These are phyloP conservation scores for Nemotelus pantherinus DNA, from an alignment of 2,888 invertebrate species.

Conservation along the genomic window DNA sequence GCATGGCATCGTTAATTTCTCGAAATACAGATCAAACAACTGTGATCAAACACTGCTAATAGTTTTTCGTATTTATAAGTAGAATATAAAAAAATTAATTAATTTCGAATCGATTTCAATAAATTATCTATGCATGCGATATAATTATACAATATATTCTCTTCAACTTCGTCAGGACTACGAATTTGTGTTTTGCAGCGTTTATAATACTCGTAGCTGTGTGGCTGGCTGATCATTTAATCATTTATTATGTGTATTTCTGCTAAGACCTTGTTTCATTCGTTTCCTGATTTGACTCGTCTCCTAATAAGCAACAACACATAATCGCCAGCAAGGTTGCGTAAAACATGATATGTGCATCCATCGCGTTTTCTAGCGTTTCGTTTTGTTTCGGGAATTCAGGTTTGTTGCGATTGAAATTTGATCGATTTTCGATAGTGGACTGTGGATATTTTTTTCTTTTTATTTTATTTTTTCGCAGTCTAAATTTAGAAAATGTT, in stretches of 20 bases:
- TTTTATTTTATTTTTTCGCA: no score
- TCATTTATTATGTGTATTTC: slow-evolving; percentile 1
- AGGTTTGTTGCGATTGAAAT: no score
- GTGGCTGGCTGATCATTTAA: not conserved
- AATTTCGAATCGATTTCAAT: slow-evolving; percentile 23
- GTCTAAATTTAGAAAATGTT: no score
- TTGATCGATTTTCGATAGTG: no score
- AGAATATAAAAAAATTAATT: slow-evolving; percentile 15
- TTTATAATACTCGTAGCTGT: not conserved
- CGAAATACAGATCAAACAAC: not conserved
- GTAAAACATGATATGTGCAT: no score
- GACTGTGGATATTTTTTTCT: no score
- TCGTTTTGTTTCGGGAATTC: no score
- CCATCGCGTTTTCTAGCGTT: no score
- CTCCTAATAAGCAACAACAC: no score
- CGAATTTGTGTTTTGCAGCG: not conserved
- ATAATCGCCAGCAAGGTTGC: no score
- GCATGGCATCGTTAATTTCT: not conserved
- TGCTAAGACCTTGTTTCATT: slow-evolving; percentile 26
- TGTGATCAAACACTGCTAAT: not conserved
- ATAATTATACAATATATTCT: slow-evolving; percentile 4
- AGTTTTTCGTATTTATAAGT: not conserved
- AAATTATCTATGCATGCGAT: not conserved
- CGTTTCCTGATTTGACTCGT: slow-evolving; percentile 22
- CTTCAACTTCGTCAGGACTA: slow-evolving; percentile 7